A percentile compares a stretch with the other conserved stretches of the same genome.
These are phyloP conservation scores for Macaria notata DNA, from an alignment of 2,888 invertebrate species.

Conservation along the genomic window DNA sequence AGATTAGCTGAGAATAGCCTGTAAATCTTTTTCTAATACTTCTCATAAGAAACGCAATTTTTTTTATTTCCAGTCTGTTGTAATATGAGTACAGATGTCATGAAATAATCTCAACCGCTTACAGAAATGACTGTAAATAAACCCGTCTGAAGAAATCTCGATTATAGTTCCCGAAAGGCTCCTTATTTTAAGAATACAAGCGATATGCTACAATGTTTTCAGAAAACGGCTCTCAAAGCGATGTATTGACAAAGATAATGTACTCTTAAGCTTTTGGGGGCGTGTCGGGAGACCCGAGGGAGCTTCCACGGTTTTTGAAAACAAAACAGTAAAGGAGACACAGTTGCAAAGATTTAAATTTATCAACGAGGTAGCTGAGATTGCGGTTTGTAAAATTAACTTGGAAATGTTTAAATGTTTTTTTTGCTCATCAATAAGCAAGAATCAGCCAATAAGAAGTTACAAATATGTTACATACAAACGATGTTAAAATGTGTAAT, in stretches of 20 bases:
- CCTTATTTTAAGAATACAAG: constrained; percentile 70
- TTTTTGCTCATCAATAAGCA: no score
- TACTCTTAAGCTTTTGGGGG: constrained; percentile 50
- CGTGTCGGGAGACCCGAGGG: constrained; percentile 48
- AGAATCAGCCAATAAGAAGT: no score
- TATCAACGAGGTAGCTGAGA: constrained; percentile 46
- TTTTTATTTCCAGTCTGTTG: no score
- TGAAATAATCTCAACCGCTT: no score
- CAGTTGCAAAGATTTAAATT: constrained; percentile 56
- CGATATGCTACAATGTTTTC: constrained; percentile 74
- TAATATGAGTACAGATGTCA: no score
- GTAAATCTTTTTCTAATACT: no score
- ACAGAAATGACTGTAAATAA: constrained; percentile 22
- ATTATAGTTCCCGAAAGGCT: constrained; percentile 66
- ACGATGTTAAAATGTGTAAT: no score
- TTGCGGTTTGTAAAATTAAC: no score
- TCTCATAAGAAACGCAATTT: no score
- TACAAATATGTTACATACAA: no score
- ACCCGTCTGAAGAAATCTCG: constrained; percentile 49
- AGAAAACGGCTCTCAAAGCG: constrained; percentile 65
- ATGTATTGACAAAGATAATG: constrained; percentile 78
- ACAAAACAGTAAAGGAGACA: constrained; percentile 68
- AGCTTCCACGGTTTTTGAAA: constrained; percentile 51
- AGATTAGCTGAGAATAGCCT: no score
- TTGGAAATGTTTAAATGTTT: no score